Evolutionary conservation across 2,888 invertebrate genomes (phyloP), one percentile per base, ranked within the genome.

Genomic region (Chymomyza procnemis): DNA sequence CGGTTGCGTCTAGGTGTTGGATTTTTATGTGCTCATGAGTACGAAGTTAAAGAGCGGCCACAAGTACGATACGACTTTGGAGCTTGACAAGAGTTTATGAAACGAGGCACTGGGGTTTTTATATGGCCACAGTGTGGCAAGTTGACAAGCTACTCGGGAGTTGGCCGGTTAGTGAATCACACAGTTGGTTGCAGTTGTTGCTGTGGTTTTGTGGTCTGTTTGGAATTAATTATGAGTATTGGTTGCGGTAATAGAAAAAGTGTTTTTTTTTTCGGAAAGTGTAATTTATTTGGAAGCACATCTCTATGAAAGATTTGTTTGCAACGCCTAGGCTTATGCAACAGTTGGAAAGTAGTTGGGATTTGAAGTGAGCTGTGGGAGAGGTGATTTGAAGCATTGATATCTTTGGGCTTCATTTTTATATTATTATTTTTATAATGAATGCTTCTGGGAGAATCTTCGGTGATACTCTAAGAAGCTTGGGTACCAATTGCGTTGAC

Each of bases 241-340:
- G 79, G 19, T 16, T 3, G 50, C 9, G 19, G 8, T 16, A 50
- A 50, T 18, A 50, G 50, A 50, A 50, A 50, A n/a, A 59, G 59
- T 58, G 18, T 14, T 34, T n/a, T n/a, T n/a, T n/a, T n/a, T n/a
- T n/a, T 34, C 58, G 41, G 12, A 46, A 12, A 18, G 4, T 26
- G 26, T 26, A 88, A 88, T 88, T 88, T 88, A 83, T 88, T 86
- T 88, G 79, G 26, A 83, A 76, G 62, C 88, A 79, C 88, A 85
- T 87, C 87, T 87, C 87, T 80, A 85, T 88, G 86, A 87, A 81
- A 88, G 88, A 88, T 87, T 88, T 75, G 80, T 59, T 19, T 34
- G 21, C 18, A 16, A 66, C 59, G 69, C 67, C 73, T 50, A 34
- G 14, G 55, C 61, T 60, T 72, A 69, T 67, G 75, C 70, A 67